A percentile compares a stretch with the other conserved stretches of the same genome.
Evolutionary conservation across 2,888 invertebrate species (phyloP).

Genomic region (Herminia tarsipennalis): DNA sequence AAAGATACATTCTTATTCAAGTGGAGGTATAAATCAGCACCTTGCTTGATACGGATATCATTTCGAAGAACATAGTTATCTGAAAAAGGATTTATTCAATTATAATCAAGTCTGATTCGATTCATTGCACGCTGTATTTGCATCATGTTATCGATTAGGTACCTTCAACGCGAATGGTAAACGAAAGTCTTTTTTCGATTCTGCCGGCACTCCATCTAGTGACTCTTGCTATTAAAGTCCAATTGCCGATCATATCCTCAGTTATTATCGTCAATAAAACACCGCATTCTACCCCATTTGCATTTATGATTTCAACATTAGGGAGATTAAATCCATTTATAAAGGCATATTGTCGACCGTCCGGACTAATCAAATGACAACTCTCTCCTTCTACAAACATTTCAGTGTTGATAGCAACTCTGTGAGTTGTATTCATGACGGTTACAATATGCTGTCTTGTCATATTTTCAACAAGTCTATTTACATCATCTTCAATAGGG

Average conservation of each 20-base stretch:
- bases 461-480: slow-evolving; percentile 36
- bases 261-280: slow-evolving; percentile 49
- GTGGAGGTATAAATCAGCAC: slow-evolving; percentile 60
- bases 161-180: too few species aligned
- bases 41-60: slow-evolving; percentile 51
- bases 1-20: slow-evolving; percentile 49
- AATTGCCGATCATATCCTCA: slow-evolving; percentile 58
- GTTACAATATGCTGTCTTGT: slow-evolving; percentile 22
- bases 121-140: too few species aligned
- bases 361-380: slow-evolving; percentile 61
- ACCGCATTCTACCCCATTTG: slow-evolving; percentile 52
- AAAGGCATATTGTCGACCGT: slow-evolving; percentile 51
- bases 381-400: slow-evolving; percentile 42
- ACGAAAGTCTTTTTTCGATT: slow-evolving; percentile 64
- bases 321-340: slow-evolving; percentile 49
- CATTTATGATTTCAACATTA: slow-evolving; percentile 50
- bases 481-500: slow-evolving; percentile 41
- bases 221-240: slow-evolving; percentile 64
- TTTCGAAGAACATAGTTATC: slow-evolving; percentile 11
- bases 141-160: too few species aligned
- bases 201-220: slow-evolving; percentile 26
- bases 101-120: too few species aligned
- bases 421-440: slow-evolving; percentile 38
- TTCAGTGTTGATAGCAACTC: slow-evolving; percentile 38
- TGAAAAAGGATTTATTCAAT: too few species aligned